Evolutionary conservation across 2,888 invertebrate genomes (phyloP), one percentile per base, ranked within the genome.

Genomic region (Campaea margaritaria): DNA sequence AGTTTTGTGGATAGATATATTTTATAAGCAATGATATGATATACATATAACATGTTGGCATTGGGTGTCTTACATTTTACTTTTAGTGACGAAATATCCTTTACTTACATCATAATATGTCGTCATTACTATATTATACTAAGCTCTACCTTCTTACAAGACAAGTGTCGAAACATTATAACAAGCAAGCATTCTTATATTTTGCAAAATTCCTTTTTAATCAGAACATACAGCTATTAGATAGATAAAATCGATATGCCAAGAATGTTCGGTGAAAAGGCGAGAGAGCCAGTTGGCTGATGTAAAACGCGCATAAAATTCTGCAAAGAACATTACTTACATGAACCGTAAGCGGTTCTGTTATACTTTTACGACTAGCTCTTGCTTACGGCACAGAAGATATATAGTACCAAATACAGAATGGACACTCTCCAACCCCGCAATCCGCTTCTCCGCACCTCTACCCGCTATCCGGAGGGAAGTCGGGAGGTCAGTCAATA

Each of bases 321-420:
- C 15, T 50, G 28, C 14, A 16, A 34, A 34, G 38, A 46, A 46
- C 31, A 42, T 41, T 46, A 21, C 28, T 51, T 51, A 44, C 21
- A 50, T 9, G 28, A 47, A 62, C 62, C 58, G 63, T 61, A 58
- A 58, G 48, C 12, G 14, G 43, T 58, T 58, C 60, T 58, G 62
- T 65, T 62, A 64, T 55, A 36, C 28, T 42, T 61, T 64, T 58
- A 50, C 47, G 55, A 42, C 44, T 42, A 53, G 53, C 50, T 58
- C 48, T 63, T 45, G 47, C 60, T 47, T 41, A 14, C 50, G 36
- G 44, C n/a, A n/a, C n/a, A n/a, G n/a, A n/a, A n/a, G n/a, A n/a
- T n/a, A n/a, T n/a, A n/a, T n/a, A n/a, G n/a, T n/a, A n/a, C n/a
- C n/a, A n/a, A n/a, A n/a, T n/a, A n/a, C n/a, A n/a, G n/a, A n/a